Base-by-base conservation (phyloP, 2,113 vertebrate species). In the Megalops atlanticus region DNA sequence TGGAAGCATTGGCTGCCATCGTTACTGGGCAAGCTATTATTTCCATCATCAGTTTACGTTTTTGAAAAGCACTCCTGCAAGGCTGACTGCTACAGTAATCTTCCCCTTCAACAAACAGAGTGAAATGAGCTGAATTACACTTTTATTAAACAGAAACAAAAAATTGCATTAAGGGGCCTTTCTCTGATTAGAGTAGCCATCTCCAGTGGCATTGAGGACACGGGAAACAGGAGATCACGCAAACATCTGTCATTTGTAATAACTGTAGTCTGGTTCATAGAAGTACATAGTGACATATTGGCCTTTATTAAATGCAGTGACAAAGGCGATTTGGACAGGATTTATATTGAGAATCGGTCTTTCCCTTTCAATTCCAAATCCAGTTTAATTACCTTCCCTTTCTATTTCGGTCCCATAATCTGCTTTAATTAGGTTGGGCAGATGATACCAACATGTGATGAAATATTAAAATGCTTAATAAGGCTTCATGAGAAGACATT, bases 111-210 rank as follows among this genome's bases (percentile, higher is more conserved):
- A 54, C 45, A 77, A 36, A 36, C 31, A 64, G 21, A 16, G 31
- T 77, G 33, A 77, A 77, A 58, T 40, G 76, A 58, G 49, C 47
- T 58, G 49, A 77, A 52, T 24, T 35, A 58, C 21, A 24, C 35
- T 77, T 77, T 58, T 54, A 77, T 77, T 77, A 58, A 49, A 49
- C 31, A 31, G 4, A 58, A n/a, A 45, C 3, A 14, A 33, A 18
- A 36, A 77, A 58, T 2, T 33, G 49, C 36, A 39, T 36, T n/a
- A 39, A 39, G 35, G 14, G 11, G 47, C 31, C 12, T 54, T 64
- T 39, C 49, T 77, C 52, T 36, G 76, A 77, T 58, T 64, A 58
- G 18, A 6, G 38, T 38, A 33, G 33, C 47, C 3, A 18, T 77
- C 76, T 47, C 76, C 4, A 14, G 52, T 38, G 76, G 74, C 31